phyloP scores from a whole-genome alignment of 2,113 vertebrate genomes.

The Pycnonotus jocosus region DNA sequence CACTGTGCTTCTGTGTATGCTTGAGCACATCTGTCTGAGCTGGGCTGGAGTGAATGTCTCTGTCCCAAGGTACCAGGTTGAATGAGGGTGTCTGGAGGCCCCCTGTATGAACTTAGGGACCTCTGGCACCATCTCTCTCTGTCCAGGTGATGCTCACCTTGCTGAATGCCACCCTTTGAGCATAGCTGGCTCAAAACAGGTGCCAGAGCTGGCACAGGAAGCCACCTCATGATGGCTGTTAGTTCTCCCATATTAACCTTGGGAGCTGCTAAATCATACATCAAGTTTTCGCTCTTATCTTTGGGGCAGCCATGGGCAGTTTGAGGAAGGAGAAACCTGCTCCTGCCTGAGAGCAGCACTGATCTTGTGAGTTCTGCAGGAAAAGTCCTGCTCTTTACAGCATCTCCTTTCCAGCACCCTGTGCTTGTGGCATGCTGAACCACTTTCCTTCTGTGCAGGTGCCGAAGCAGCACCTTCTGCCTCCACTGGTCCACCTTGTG shows the following conservation, averaged over 20 bases:
- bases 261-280: not conserved
- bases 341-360: not conserved
- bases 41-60: not conserved
- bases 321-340: not conserved
- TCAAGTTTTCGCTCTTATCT: not conserved
- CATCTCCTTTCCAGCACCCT: not conserved
- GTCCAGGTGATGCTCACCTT: not conserved
- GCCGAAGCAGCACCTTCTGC: accelerated
- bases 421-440: accelerated
- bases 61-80: not conserved
- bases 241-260: not conserved
- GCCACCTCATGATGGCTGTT: not conserved
- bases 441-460: not conserved
- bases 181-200: not conserved
- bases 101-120: not conserved
- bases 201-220: not conserved
- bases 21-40: not conserved
- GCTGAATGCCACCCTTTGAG: not conserved
- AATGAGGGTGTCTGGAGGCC: not conserved
- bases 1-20: not conserved
- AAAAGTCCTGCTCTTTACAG: not conserved
- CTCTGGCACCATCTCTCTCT: not conserved
- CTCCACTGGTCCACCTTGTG: accelerated
- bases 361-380: accelerated
- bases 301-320: not conserved